phyloP scores from a whole-genome alignment of 2,113 vertebrate genomes.

The Sorex fumeus region DNA sequence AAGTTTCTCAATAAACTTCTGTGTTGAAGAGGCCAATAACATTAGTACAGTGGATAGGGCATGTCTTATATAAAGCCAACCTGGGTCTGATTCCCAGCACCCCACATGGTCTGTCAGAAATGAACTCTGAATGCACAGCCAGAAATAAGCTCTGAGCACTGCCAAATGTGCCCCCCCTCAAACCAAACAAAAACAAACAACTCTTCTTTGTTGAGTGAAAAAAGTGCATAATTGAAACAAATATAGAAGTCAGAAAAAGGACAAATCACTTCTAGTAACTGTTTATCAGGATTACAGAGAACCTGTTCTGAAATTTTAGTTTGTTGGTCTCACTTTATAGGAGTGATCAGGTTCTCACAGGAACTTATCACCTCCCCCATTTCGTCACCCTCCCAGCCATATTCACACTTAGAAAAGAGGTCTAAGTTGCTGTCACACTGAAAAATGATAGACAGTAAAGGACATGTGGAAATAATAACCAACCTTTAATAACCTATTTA shows the following conservation, averaged over 20 bases:
- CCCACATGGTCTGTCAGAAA: too few relatives aligned
- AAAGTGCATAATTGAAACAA: neutral
- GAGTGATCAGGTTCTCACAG: too few relatives aligned
- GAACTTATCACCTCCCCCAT: accelerated
- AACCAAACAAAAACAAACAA: too few relatives aligned
- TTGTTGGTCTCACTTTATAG: neutral
- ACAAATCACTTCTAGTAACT: neutral
- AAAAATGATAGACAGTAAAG: slow-evolving; percentile 7
- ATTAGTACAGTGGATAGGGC: too few relatives aligned
- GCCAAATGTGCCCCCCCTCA: too few relatives aligned
- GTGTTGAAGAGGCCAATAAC: neutral
- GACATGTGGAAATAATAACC: slow-evolving; percentile 23
- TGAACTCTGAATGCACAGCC: too few relatives aligned
- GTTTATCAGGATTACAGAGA: neutral
- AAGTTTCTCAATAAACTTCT: neutral
- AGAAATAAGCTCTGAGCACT: too few relatives aligned
- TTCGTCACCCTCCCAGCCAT: neutral
- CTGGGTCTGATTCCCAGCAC: too few relatives aligned
- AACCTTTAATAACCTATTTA: slow-evolving; percentile 20
- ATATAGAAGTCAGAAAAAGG: neutral
- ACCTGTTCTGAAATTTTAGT: neutral
- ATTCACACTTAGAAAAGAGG: neutral
- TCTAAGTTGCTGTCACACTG: neutral
- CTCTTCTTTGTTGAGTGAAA: neutral
- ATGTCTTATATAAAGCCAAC: too few relatives aligned